Percentiles rank a stretch among this genome's conserved stretches.
These are phyloP conservation scores for Pogonocichla stellata DNA, from an alignment of 2,113 vertebrate species.

Conservation along the genomic window DNA sequence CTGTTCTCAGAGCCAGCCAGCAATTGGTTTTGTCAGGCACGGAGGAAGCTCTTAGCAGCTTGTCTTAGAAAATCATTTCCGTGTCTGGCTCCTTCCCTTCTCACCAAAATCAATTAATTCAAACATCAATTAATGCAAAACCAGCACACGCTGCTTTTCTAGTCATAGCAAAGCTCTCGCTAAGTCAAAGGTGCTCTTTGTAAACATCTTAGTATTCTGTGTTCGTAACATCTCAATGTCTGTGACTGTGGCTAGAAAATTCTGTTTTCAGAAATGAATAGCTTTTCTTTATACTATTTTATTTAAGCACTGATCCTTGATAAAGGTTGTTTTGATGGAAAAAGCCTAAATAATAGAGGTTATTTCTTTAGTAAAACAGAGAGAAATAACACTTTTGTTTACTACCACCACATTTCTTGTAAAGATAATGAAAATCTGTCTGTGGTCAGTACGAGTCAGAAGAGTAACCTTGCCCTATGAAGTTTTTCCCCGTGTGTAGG, in stretches of 20 bases:
- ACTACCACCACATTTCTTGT: neutral
- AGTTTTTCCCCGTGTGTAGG: neutral
- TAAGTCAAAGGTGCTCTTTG: neutral
- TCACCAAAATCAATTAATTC: no score
- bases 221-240: accelerated
- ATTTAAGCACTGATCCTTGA: neutral
- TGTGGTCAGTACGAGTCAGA: neutral
- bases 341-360: neutral
- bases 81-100: no score
- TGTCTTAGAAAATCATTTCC: no score
- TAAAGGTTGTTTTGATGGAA: neutral
- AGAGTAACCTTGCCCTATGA: neutral
- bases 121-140: no score
- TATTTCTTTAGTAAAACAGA: neutral
- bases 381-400: neutral
- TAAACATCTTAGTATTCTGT: neutral
- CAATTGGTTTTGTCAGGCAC: no score
- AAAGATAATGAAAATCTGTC: neutral
- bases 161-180: neutral
- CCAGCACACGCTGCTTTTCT: neutral
- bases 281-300: neutral
- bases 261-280: neutral
- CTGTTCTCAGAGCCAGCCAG: no score
- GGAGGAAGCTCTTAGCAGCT: no score
- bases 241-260: neutral